Conservation (phyloP, 1,140 invertebrate genomes). For the Trinorchestia longiramus region DNA sequence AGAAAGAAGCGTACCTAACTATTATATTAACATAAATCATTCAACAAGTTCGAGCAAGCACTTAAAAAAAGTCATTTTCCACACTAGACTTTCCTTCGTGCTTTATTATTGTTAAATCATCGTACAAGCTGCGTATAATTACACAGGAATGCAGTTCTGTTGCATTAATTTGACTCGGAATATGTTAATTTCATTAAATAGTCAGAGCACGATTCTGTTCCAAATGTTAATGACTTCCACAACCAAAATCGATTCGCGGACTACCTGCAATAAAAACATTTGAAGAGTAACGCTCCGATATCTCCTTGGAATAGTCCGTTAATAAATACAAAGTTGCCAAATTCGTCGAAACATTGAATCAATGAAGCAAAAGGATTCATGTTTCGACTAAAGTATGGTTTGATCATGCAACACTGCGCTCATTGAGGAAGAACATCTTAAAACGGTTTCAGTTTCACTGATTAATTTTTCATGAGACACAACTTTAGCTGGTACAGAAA, state of each 20-base stretch:
- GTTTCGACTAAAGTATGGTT: too few species aligned
- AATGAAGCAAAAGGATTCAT: too few species aligned
- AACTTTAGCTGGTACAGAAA: too few species aligned
- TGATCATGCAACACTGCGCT: too few species aligned
- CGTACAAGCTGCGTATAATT: not conserved
- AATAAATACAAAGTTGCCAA: too few species aligned
- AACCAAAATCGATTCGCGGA: not conserved
- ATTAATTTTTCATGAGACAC: too few species aligned
- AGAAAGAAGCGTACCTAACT: too few species aligned
- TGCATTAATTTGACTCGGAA: not conserved
- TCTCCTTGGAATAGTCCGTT: too few species aligned
- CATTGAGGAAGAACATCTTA: too few species aligned
- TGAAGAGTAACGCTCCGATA: not conserved
- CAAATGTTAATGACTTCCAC: not conserved
- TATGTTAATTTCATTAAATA: not conserved
- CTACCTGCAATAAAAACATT: not conserved
- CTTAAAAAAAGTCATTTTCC: not conserved
- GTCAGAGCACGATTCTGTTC: not conserved
- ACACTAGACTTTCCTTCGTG: not conserved
- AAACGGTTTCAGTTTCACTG: too few species aligned
- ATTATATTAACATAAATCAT: too few species aligned
- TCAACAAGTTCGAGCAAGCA: not conserved
- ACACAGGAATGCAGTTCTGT: not conserved
- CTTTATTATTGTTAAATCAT: not conserved
- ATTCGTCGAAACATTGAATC: too few species aligned